Conservation (phyloP, 2,888 invertebrate species). For the Cheilosia pagana region DNA sequence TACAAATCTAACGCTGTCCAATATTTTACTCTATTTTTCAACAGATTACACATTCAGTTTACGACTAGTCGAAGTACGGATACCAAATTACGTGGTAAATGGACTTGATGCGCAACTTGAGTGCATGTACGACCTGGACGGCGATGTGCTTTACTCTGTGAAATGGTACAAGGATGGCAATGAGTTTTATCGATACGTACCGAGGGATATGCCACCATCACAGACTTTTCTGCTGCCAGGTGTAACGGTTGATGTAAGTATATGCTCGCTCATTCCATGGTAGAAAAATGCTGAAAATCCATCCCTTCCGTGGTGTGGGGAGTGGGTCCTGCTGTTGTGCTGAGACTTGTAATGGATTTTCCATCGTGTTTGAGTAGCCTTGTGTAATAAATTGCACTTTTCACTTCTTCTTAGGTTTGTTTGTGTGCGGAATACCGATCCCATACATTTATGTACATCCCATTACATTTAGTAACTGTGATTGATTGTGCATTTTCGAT, state of each 20-base stretch:
- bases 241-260: conserved; percentile 93
- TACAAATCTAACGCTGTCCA: conserved; percentile 27
- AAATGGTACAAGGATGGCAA: conserved; percentile 97
- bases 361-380: conserved; percentile 67
- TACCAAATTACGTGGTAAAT: conserved; percentile 92
- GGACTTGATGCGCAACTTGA: conserved; percentile 90
- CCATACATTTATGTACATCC: conserved; percentile 9
- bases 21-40: conserved; percentile 70
- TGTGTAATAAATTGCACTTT: conserved; percentile 70
- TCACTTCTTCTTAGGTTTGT: conserved; percentile 17
- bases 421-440: conserved; percentile 9
- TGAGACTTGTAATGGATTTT: conserved; percentile 45
- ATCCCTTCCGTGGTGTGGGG: conserved; percentile 5
- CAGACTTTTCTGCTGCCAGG: conserved; percentile 91
- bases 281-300: neutral
- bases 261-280: neutral
- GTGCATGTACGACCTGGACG: conserved; percentile 92
- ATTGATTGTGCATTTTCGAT: conserved; percentile 53
- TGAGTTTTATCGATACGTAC: conserved; percentile 94
- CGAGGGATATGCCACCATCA: conserved; percentile 91
- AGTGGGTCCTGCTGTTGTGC: too few species aligned
- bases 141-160: conserved; percentile 93
- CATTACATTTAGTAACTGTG: conserved; percentile 41
- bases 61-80: conserved; percentile 90
- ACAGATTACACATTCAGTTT: conserved; percentile 85